These are phyloP conservation scores for Xestobium rufovillosum DNA, from an alignment of 2,888 invertebrate genomes.

Conservation along the genomic window DNA sequence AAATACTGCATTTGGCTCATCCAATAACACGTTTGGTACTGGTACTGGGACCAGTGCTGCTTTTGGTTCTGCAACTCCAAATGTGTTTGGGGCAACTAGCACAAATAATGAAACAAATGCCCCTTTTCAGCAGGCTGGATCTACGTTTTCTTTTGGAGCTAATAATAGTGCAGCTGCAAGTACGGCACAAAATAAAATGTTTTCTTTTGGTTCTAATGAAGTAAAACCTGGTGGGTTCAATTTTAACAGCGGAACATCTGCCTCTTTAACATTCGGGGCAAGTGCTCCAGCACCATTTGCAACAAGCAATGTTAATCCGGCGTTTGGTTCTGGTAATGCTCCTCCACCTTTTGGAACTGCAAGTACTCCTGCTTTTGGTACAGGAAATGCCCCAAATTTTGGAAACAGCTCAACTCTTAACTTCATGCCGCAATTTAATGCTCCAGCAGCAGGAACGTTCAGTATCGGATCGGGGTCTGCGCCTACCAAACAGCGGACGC, in stretches of 20 bases:
- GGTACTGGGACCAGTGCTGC: conserved; percentile 4
- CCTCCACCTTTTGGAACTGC: conserved; percentile 10
- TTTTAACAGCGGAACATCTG: too few species aligned
- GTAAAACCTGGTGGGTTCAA: conserved; percentile 2
- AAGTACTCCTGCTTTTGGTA: conserved; percentile 19
- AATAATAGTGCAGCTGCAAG: not conserved
- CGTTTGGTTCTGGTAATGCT: conserved; percentile 2
- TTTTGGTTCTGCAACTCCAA: conserved; percentile 6
- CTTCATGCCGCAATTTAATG: conserved; percentile 22
- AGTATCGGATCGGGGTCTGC: conserved; percentile 44
- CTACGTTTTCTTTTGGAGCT: not conserved
- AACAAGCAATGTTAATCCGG: too few species aligned
- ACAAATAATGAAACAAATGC: too few species aligned
- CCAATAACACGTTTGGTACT: conserved; percentile 20
- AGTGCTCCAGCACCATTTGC: conserved; percentile 18
- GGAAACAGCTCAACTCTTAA: conserved; percentile 11
- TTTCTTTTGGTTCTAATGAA: not conserved
- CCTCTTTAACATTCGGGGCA: conserved; percentile 14
- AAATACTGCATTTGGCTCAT: conserved; percentile 7
- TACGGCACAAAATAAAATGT: too few species aligned
- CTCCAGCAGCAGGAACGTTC: conserved; percentile 37
- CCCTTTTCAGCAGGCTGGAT: too few species aligned
- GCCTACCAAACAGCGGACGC: conserved; percentile 39
- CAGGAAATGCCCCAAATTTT: conserved; percentile 16
- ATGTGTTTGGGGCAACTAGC: not conserved